A percentile compares a stretch with the other conserved stretches of the same genome.
These are phyloP conservation scores for Pseudorhiza aurosa DNA, from an alignment of 30 jellyfish, hydroid and myxozoan species.

Conservation along the genomic window DNA sequence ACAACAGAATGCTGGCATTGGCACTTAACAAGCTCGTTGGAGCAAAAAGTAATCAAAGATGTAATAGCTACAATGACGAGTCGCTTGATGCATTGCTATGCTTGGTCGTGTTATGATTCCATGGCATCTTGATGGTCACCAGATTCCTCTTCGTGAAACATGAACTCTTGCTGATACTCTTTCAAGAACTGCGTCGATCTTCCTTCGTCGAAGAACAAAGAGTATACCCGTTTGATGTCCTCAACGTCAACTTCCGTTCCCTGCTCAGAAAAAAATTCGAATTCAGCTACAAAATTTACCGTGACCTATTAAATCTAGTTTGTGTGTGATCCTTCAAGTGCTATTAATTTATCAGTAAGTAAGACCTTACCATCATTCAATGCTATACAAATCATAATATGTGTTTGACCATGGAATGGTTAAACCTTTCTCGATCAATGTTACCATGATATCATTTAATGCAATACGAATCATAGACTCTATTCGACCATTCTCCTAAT, in stretches of 20 bases:
- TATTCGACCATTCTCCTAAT: too few species aligned
- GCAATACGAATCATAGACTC: too few species aligned
- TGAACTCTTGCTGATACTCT: slow-evolving; percentile 93
- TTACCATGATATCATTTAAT: too few species aligned
- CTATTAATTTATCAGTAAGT: background rate
- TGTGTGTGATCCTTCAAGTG: background rate
- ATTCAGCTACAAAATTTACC: background rate
- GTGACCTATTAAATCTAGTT: background rate
- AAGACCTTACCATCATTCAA: background rate
- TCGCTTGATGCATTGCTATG: background rate
- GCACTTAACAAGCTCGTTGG: too few species aligned
- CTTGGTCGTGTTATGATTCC: slow-evolving; percentile 56
- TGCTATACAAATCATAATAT: background rate
- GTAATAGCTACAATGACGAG: background rate
- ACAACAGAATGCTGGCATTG: background rate
- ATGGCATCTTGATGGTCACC: slow-evolving; percentile 45
- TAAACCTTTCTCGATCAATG: too few species aligned
- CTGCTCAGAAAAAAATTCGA: slow-evolving; percentile 15
- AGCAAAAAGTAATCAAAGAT: background rate
- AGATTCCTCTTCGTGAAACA: slow-evolving; percentile 79
- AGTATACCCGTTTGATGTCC: slow-evolving; percentile 92
- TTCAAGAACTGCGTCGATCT: slow-evolving; percentile 88
- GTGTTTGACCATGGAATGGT: too few species aligned
- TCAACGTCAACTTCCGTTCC: slow-evolving; percentile 98
- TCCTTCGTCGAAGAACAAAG: slow-evolving; percentile 95